Evolutionary conservation across 2,888 invertebrate genomes (phyloP).

Genomic region (Trichacis sp.): DNA sequence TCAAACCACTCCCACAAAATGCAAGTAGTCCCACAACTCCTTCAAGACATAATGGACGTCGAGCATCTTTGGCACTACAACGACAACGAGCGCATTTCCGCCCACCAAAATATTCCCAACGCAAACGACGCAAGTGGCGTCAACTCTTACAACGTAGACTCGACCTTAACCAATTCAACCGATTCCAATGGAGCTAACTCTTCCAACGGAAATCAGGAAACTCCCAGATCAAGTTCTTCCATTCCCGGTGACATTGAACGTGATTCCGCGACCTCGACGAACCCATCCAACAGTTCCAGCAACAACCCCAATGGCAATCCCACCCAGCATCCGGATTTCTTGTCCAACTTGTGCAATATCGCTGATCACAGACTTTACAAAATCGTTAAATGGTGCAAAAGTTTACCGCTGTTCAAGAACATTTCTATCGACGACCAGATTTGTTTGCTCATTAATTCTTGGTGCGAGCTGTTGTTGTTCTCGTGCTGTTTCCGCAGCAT

Average conservation of each 20-base stretch:
- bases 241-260: too few species aligned
- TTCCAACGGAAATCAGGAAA: constrained; percentile 36
- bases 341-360: constrained; percentile 91
- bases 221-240: constrained; percentile 47
- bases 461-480: constrained; percentile 93
- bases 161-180: constrained; percentile 46
- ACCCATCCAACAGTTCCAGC: constrained; percentile 35
- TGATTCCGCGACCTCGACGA: constrained; percentile 45
- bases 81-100: constrained; percentile 80
- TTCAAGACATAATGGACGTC: constrained; percentile 94
- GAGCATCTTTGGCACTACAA: constrained; percentile 96
- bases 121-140: constrained; percentile 31
- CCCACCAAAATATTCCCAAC: constrained; percentile 67
- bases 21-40: constrained; percentile 64
- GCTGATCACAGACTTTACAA: constrained; percentile 96
- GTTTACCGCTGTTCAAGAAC: constrained; percentile 94
- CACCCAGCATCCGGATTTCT: constrained; percentile 78
- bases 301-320: constrained; percentile 57
- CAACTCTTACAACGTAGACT: constrained; percentile 35
- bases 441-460: constrained; percentile 94
- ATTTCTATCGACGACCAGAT: constrained; percentile 99
- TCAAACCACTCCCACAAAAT: constrained; percentile 65
- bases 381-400: constrained; percentile 99
- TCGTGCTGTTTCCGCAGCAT: constrained; percentile 96
- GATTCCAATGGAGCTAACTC: constrained; percentile 32